Conservation (phyloP, 2,113 vertebrate genomes). For the Thryonomys swinderianus region DNA sequence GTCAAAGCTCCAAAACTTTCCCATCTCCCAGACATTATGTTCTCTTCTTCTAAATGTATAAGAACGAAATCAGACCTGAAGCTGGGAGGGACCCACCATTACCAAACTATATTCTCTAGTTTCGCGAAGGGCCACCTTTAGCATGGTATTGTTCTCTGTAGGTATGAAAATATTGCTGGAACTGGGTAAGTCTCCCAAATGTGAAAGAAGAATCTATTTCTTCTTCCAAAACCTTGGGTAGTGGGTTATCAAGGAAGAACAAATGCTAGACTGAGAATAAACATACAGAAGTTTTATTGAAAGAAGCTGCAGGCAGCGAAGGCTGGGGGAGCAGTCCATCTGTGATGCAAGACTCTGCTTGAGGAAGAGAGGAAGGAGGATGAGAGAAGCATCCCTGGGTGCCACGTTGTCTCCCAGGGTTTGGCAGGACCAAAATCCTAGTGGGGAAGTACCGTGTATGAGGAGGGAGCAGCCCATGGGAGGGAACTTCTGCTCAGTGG, state of each 20-base stretch:
- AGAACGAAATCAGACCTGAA: background rate
- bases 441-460: background rate
- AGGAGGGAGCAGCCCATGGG: background rate
- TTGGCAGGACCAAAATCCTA: background rate
- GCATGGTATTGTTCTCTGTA: background rate
- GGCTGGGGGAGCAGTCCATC: background rate
- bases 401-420: background rate
- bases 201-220: background rate
- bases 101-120: background rate
- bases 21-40: background rate
- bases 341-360: too few relatives aligned
- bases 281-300: background rate
- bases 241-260: background rate
- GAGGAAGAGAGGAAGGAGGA: background rate
- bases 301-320: background rate
- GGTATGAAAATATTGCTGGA: background rate
- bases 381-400: background rate
- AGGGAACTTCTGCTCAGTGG: background rate
- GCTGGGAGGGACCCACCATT: background rate
- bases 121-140: background rate
- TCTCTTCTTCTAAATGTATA: accelerated
- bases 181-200: background rate
- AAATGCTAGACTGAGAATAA: background rate
- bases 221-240: constrained; percentile 6
- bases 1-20: background rate